Conservation (phyloP, 2,888 invertebrate species). For the Cantharis nigra region DNA sequence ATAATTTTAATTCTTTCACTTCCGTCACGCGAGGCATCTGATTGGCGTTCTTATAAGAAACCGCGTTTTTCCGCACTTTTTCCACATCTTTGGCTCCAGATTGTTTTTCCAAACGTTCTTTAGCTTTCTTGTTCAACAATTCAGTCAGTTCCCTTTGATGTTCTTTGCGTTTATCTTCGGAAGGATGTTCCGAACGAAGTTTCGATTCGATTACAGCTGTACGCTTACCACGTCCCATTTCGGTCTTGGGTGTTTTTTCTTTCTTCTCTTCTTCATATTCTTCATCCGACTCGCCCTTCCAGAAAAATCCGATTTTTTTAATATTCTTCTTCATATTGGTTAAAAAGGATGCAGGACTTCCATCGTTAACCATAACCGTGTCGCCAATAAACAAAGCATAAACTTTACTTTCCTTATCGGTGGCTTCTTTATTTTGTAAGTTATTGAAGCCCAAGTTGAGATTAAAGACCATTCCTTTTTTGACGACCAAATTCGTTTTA, state of each 20-base stretch:
- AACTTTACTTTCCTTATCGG: conserved; percentile 84
- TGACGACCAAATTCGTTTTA: conserved; percentile 78
- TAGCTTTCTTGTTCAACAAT: conserved; percentile 89
- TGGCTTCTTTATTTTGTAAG: conserved; percentile 78
- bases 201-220: conserved; percentile 93
- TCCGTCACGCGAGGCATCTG: conserved; percentile 95
- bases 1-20: conserved; percentile 90
- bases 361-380: conserved; percentile 92
- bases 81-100: conserved; percentile 83
- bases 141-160: conserved; percentile 95
- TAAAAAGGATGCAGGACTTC: conserved; percentile 79
- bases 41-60: conserved; percentile 90
- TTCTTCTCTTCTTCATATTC: conserved; percentile 81
- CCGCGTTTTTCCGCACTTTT: conserved; percentile 90
- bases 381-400: conserved; percentile 97
- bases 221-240: conserved; percentile 77
- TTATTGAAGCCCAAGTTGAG: conserved; percentile 90
- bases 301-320: conserved; percentile 93
- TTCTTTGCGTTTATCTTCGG: conserved; percentile 95
- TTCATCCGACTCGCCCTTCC: conserved; percentile 87
- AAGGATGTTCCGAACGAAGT: conserved; percentile 89
- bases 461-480: conserved; percentile 97
- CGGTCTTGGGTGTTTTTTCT: conserved; percentile 68
- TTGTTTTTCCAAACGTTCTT: conserved; percentile 88
- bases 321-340: conserved; percentile 94